A percentile compares a stretch with the other conserved stretches of the same genome.
These are phyloP conservation scores for Altica lythri DNA, from an alignment of 2,888 invertebrate species.

Conservation along the genomic window DNA sequence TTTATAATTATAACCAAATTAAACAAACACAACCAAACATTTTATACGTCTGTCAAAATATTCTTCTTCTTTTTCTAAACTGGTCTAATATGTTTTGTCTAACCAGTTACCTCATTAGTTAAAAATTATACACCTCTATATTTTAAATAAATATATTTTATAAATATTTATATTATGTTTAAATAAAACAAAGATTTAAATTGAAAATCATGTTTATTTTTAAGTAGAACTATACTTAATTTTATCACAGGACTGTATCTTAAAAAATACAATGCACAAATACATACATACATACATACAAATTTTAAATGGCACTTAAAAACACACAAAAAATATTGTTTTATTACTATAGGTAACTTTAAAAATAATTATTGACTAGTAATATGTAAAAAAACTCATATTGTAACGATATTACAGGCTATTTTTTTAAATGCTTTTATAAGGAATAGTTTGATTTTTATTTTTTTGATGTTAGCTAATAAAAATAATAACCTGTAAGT, in stretches of 20 bases:
- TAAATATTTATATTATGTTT: too few species aligned
- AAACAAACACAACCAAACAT: too few species aligned
- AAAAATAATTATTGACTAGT: constrained; percentile 31
- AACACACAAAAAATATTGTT: constrained; percentile 25
- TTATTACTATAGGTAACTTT: constrained; percentile 39
- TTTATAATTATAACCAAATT: too few species aligned
- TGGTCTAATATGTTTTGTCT: too few species aligned
- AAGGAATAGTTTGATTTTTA: too few species aligned
- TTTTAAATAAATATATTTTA: too few species aligned
- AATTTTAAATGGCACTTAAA: constrained; percentile 35
- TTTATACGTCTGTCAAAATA: too few species aligned
- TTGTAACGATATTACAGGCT: constrained; percentile 3
- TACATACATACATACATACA: too few species aligned
- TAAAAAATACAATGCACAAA: constrained; percentile 48
- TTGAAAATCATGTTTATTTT: too few species aligned
- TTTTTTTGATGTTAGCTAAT: constrained; percentile 16
- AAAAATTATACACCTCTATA: too few species aligned
- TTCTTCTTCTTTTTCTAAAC: too few species aligned
- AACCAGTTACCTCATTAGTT: too few species aligned
- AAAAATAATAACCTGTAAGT: constrained; percentile 5
- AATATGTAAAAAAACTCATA: constrained; percentile 36
- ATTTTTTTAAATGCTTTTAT: neutral
- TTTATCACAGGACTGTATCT: constrained; percentile 55
- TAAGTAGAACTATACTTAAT: constrained; percentile 48
- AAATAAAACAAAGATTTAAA: constrained; percentile 24